phyloP scores from a whole-genome alignment of 2,888 invertebrate genomes.

The Polyommatus iphigenia region DNA sequence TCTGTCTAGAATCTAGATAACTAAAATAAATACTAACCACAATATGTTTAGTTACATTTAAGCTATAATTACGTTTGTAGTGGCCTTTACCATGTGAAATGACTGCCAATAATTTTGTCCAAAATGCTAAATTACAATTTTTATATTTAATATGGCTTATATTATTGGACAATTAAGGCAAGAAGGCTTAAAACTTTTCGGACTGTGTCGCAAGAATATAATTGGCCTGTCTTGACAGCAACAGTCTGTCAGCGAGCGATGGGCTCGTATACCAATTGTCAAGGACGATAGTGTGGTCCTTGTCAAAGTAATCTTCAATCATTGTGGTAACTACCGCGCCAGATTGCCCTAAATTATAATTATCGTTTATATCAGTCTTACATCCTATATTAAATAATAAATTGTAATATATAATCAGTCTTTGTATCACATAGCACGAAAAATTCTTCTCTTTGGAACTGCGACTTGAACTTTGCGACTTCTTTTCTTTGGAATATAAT shows the following conservation, averaged over 20 bases:
- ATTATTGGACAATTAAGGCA: too few species aligned
- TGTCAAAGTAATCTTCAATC: constrained; percentile 27
- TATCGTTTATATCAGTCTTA: constrained; percentile 25
- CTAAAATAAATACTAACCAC: too few species aligned
- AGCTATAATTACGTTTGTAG: too few species aligned
- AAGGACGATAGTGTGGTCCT: constrained; percentile 26
- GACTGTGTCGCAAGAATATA: too few species aligned
- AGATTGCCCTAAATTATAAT: constrained; percentile 28
- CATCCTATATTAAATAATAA: constrained; percentile 26
- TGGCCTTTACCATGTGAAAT: too few species aligned
- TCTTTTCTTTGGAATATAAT: constrained; percentile 30
- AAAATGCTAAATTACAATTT: too few species aligned
- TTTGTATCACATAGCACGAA: constrained; percentile 1
- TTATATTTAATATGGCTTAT: too few species aligned
- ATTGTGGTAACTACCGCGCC: constrained; percentile 24
- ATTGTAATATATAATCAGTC: constrained; percentile 28
- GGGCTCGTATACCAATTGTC: constrained; percentile 30
- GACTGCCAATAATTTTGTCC: too few species aligned
- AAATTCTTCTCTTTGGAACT: constrained; percentile 29
- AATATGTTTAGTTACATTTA: too few species aligned
- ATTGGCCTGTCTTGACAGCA: too few species aligned
- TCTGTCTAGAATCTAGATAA: too few species aligned
- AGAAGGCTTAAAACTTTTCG: too few species aligned
- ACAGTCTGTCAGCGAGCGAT: background rate
- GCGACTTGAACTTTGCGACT: constrained; percentile 12